Percentiles rank a stretch among this genome's conserved stretches.
phyloP scores from a whole-genome alignment of 2,888 invertebrate genomes.

The Acleris cristana region DNA sequence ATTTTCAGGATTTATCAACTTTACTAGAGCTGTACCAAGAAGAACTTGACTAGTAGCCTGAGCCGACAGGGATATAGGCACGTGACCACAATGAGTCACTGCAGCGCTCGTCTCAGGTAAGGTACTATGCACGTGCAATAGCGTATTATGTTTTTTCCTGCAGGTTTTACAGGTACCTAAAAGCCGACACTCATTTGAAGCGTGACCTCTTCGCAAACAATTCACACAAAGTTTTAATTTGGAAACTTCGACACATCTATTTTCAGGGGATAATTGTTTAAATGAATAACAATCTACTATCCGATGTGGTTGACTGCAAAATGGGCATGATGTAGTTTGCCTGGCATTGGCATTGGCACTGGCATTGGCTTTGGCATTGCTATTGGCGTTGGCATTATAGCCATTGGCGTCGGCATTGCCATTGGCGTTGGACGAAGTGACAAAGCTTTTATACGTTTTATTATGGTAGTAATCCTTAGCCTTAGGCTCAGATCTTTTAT shows the following conservation, averaged over 20 bases:
- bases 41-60: constrained; percentile 24
- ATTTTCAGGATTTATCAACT: constrained; percentile 27
- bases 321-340: constrained; percentile 7
- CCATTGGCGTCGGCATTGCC: too few relatives aligned
- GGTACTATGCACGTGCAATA: constrained; percentile 1
- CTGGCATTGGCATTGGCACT: too few relatives aligned
- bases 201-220: constrained; percentile 32
- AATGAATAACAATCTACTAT: constrained; percentile 27
- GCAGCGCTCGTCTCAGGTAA: neutral
- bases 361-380: neutral
- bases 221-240: constrained; percentile 33
- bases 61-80: constrained; percentile 22
- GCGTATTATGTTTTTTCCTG: constrained; percentile 22
- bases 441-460: constrained; percentile 8
- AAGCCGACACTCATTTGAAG: neutral
- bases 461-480: neutral
- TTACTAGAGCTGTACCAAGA: constrained; percentile 30
- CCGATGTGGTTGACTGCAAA: constrained; percentile 18
- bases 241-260: constrained; percentile 6
- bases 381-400: neutral
- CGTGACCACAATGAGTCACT: constrained; percentile 1
- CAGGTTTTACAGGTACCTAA: constrained; percentile 20
- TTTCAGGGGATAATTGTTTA: constrained; percentile 8
- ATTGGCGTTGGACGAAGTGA: neutral
- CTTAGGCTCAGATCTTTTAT: constrained; percentile 2